Conservation (phyloP, 1,140 invertebrate genomes). For the Caenorhabditis latens region DNA sequence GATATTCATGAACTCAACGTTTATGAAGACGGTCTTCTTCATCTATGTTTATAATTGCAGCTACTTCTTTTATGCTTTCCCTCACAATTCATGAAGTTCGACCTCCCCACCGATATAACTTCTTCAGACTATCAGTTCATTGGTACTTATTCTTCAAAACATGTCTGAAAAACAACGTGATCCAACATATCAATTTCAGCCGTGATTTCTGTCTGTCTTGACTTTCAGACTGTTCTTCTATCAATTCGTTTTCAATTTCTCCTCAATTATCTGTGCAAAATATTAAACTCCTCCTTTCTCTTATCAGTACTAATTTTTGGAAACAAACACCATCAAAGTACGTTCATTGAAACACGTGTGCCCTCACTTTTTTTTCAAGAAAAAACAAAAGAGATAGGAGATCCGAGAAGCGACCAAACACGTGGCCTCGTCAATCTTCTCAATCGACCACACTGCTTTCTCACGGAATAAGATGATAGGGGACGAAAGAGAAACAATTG, state of each 20-base stretch:
- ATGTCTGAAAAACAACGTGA: too few relatives aligned
- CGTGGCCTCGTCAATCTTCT: constrained; percentile 44
- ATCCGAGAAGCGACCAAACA: constrained; percentile 45
- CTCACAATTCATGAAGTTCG: too few relatives aligned
- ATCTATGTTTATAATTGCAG: too few relatives aligned
- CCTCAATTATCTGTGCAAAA: background rate
- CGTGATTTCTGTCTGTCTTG: background rate
- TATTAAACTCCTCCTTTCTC: background rate
- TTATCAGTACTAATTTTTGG: constrained; percentile 15
- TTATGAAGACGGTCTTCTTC: too few relatives aligned
- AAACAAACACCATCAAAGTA: constrained; percentile 51
- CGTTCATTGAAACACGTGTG: constrained; percentile 51
- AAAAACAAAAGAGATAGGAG: constrained; percentile 14
- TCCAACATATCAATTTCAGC: too few relatives aligned
- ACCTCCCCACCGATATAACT: too few relatives aligned
- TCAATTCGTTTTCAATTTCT: background rate
- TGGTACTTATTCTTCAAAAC: too few relatives aligned
- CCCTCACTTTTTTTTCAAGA: constrained; percentile 8
- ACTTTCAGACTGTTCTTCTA: background rate
- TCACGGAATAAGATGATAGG: background rate
- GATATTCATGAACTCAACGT: too few relatives aligned
- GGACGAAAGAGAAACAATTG: background rate
- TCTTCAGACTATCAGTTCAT: too few relatives aligned
- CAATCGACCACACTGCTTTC: constrained; percentile 2
- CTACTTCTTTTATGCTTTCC: too few relatives aligned